Conservation (phyloP, 1,140 invertebrate genomes). For the Contarinia nasturtii region DNA sequence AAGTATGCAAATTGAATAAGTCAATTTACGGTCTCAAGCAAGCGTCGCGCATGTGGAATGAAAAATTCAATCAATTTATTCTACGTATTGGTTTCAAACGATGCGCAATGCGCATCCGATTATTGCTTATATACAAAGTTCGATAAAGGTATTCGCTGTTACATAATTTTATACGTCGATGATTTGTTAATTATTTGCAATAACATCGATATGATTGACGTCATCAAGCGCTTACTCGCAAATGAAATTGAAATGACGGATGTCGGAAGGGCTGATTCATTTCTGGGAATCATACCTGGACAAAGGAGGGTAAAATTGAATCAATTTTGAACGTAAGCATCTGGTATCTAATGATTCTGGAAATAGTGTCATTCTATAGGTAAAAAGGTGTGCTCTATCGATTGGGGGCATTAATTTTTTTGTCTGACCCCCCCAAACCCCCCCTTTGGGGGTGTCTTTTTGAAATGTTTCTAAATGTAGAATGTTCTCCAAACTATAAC, state of each 20-base stretch:
- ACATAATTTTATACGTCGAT: slow-evolving; percentile 10
- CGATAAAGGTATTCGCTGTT: slow-evolving; percentile 4
- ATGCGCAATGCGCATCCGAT: slow-evolving; percentile 10
- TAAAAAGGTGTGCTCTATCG: too few relatives aligned
- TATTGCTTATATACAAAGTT: slow-evolving; percentile 9
- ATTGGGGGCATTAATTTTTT: too few relatives aligned
- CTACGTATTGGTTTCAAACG: slow-evolving; percentile 12
- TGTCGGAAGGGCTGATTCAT: slow-evolving; percentile 12
- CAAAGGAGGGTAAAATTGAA: too few relatives aligned
- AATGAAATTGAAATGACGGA: slow-evolving; percentile 16
- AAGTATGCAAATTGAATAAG: slow-evolving; percentile 1
- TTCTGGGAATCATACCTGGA: slow-evolving; percentile 21
- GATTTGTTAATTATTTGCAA: slow-evolving; percentile 7
- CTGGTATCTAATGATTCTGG: too few relatives aligned
- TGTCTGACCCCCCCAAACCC: too few relatives aligned
- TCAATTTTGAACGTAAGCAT: too few relatives aligned
- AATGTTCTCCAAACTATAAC: too few relatives aligned
- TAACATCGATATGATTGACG: background rate
- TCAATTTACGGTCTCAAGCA: slow-evolving; percentile 6
- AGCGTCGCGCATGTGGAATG: slow-evolving; percentile 4
- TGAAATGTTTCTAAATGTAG: too few relatives aligned
- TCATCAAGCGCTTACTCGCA: background rate
- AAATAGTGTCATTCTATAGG: too few relatives aligned
- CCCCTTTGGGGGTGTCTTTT: too few relatives aligned
- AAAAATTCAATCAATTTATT: slow-evolving; percentile 12